phyloP scores from a whole-genome alignment of 2,888 invertebrate genomes.

The Merodon equestris region DNA sequence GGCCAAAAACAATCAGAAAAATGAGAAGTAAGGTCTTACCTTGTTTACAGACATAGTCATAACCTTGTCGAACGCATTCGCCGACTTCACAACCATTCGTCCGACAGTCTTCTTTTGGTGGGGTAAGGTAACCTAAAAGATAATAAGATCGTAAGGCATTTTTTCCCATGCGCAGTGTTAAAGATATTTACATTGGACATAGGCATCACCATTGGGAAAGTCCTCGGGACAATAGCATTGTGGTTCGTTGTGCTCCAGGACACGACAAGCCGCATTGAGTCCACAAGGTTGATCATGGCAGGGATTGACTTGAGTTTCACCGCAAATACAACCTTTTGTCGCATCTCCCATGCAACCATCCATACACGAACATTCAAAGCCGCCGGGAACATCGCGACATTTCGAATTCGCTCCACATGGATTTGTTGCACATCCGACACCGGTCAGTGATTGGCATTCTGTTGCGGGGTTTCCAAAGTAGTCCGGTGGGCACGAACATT shows the following conservation, averaged over 20 bases:
- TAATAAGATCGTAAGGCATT: not conserved
- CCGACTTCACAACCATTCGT: slow-evolving; percentile 91
- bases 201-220: slow-evolving; percentile 91
- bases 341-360: slow-evolving; percentile 91
- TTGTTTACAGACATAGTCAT: slow-evolving; percentile 84
- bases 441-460: slow-evolving; percentile 85
- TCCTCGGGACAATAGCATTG: slow-evolving; percentile 92
- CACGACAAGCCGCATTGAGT: slow-evolving; percentile 88
- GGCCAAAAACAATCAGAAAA: slow-evolving; percentile 19
- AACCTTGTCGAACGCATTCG: slow-evolving; percentile 90
- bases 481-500: slow-evolving; percentile 88
- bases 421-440: slow-evolving; percentile 87
- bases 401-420: slow-evolving; percentile 92
- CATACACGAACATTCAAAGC: slow-evolving; percentile 89
- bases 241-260: slow-evolving; percentile 83
- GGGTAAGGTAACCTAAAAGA: slow-evolving; percentile 73
- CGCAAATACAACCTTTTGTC: slow-evolving; percentile 88
- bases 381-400: slow-evolving; percentile 88
- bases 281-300: slow-evolving; percentile 91
- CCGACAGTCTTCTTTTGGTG: slow-evolving; percentile 85
- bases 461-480: slow-evolving; percentile 85
- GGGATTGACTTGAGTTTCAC: slow-evolving; percentile 83
- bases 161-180: not conserved
- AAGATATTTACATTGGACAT: slow-evolving; percentile 87
- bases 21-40: slow-evolving; percentile 75